Percentiles rank a stretch among this genome's conserved stretches.
Conservation (phyloP, 2,888 invertebrate species). For the Chloromyia formosa region DNA sequence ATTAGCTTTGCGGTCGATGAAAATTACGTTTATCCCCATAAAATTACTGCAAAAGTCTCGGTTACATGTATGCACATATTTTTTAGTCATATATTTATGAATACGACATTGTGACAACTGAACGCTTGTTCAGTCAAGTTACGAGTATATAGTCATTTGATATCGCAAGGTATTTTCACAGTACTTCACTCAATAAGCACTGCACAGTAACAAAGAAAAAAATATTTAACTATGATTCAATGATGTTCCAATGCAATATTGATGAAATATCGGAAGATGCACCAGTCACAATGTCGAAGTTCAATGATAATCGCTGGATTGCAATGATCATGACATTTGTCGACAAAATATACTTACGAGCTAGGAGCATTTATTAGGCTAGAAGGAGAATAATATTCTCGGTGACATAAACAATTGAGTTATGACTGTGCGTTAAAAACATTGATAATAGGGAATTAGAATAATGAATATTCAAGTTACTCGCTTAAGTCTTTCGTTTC, state of each 20-base stretch:
- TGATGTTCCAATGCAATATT: no score
- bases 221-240: no score
- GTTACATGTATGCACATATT: no score
- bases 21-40: no score
- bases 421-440: background rate
- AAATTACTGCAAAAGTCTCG: no score
- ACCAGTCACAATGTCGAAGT: constrained; percentile 31
- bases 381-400: background rate
- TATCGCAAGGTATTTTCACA: no score
- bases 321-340: constrained; percentile 40
- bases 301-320: constrained; percentile 33
- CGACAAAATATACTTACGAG: background rate
- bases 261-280: constrained; percentile 34
- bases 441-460: background rate
- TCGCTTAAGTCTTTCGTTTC: constrained; percentile 33
- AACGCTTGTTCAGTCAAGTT: no score
- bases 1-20: no score
- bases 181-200: background rate
- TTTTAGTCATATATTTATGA: no score
- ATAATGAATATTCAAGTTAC: background rate
- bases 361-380: background rate
- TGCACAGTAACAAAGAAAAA: background rate
- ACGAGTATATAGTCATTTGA: no score
- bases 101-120: no score
- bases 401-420: no score